Base-by-base conservation (phyloP, 2,797 vertebrate species). In the Furcifer pardalis region DNA sequence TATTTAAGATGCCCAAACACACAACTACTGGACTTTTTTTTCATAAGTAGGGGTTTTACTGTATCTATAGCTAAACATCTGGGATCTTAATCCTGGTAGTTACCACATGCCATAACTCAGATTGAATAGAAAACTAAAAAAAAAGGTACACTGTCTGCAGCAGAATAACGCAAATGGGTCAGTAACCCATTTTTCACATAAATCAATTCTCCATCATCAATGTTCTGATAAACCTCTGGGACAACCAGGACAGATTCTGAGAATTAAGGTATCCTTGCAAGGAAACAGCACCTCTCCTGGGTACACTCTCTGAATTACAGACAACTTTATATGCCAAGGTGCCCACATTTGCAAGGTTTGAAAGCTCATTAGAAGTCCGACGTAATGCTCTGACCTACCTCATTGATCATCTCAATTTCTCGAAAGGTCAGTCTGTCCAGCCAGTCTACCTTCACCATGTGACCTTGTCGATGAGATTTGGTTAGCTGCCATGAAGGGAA, bases 391-490 rank as follows among this genome's bases (percentile, higher is more conserved):
- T 7, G 60, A 87, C 96, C 92, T 88, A 99, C 98, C 97, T 99
- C 99, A 75, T 99, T 99, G 94, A 99, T 99, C 99, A 99, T 99
- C 95, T 99, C 99, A 66, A 99, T 99, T 95, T 99, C 99, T 94
- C 99, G 97, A 95, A 99, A 99, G 66, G 99, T 99, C 92, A 99
- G 91, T 90, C 99, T 97, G 94, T 99, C 99, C 95, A 99, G 94
- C 99, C 99, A 99, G 91, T 99, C 99, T 27, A 99, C 98, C 94
- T 99, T 99, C 85, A 99, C 99, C 98, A 99, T 98, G 94, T 99
- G 98, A 81, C 98, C 99, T 90, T 99, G 98, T 25, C 98, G 96
- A 92, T 99, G 98, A 92, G 98, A 98, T 93, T 99, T 99, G 1
- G 99, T 99, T 92, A 99, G 96, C 99, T 99, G 93, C 32, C 94